Evolutionary conservation across 1,140 invertebrate genomes (phyloP).

Genomic region (Zaprionus kolodkinae): DNA sequence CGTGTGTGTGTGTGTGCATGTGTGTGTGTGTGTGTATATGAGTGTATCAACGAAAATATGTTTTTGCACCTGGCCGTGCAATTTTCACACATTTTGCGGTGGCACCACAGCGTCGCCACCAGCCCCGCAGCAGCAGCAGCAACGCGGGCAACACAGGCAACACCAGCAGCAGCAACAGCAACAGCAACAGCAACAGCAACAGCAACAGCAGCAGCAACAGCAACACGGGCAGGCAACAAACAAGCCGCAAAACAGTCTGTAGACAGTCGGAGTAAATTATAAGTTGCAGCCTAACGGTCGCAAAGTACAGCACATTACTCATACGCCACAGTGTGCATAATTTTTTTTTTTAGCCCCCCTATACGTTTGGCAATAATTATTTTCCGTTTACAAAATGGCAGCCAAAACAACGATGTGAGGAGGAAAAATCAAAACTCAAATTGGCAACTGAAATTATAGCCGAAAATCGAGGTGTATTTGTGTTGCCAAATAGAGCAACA

Average conservation of each 20-base stretch:
- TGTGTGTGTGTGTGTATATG: conserved; percentile 6
- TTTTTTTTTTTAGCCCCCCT: conserved; percentile 53
- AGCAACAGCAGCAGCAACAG: conserved; percentile 54
- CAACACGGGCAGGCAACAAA: conserved; percentile 21
- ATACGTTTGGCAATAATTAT: conserved; percentile 67
- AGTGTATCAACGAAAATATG: conserved; percentile 75
- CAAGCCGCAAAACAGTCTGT: conserved; percentile 67
- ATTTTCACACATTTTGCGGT: conserved; percentile 80
- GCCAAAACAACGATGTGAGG: conserved; percentile 17
- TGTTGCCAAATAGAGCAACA: background rate
- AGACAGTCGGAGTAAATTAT: conserved; percentile 80
- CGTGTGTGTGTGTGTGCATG: conserved; percentile 14
- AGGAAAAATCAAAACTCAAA: conserved; percentile 13
- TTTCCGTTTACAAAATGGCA: conserved; percentile 79
- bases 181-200: conserved; percentile 49
- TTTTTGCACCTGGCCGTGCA: conserved; percentile 61
- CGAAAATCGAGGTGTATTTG: background rate
- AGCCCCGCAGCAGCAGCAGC: conserved; percentile 21
- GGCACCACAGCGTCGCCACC: conserved; percentile 21
- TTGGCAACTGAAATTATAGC: background rate
- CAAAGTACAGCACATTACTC: conserved; percentile 77
- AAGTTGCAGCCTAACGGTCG: conserved; percentile 65
- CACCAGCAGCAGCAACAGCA: conserved; percentile 43
- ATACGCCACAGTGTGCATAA: conserved; percentile 74
- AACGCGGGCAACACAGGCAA: conserved; percentile 11